Conservation (phyloP, 2,113 vertebrate genomes). For the Burhinus oedicnemus region DNA sequence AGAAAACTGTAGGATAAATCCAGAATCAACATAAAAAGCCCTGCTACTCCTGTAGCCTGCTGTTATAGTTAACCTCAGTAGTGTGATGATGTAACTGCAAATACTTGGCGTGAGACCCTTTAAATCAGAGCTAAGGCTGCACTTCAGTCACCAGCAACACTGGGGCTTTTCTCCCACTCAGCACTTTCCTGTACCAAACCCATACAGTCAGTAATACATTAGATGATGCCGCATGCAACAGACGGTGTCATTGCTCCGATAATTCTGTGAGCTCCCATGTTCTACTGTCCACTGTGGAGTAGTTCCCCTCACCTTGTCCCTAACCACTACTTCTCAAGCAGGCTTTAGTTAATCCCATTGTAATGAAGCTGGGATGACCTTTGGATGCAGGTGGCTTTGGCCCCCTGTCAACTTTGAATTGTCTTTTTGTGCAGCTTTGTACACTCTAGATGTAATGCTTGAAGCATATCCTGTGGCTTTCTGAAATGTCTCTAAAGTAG, state of each 20-base stretch:
- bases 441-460: not conserved
- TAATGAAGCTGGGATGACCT: not conserved
- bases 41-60: not conserved
- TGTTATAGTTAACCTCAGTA: fast-evolving
- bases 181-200: not conserved
- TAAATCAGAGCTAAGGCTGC: not conserved
- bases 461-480: not conserved
- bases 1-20: not conserved
- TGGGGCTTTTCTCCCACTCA: not conserved
- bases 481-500: not conserved
- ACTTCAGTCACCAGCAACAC: not conserved
- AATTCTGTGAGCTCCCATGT: not conserved
- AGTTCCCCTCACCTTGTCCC: not conserved
- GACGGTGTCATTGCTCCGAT: not conserved
- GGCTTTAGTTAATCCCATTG: not conserved
- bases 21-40: not conserved
- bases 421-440: not conserved
- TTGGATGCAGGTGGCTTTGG: not conserved
- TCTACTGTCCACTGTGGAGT: too few species aligned
- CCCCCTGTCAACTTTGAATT: not conserved
- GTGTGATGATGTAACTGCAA: not conserved
- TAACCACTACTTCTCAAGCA: not conserved
- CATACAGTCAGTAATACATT: fast-evolving
- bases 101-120: not conserved
- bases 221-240: not conserved